Conservation (phyloP, 2,888 invertebrate species). For the Cheilosia variabilis region DNA sequence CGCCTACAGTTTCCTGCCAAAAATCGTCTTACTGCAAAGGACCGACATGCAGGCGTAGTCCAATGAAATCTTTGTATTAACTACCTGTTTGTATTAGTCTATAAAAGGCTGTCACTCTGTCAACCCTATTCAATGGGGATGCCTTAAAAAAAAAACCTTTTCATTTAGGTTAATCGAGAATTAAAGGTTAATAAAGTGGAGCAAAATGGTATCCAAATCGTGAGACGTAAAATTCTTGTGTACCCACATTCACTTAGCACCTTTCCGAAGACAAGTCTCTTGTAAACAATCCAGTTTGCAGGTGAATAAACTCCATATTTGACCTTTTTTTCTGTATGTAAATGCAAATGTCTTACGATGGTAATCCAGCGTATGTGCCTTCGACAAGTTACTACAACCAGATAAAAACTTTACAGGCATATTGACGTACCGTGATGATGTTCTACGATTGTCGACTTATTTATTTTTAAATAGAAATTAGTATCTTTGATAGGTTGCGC, state of each 20-base stretch:
- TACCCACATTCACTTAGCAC: too few species aligned
- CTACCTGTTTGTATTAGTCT: too few species aligned
- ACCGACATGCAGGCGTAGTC: too few species aligned
- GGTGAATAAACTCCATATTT: not conserved
- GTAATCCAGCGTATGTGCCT: not conserved
- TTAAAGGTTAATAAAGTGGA: conserved; percentile 42
- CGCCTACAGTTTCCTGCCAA: too few species aligned
- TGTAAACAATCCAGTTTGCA: too few species aligned
- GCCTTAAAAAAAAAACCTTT: not conserved
- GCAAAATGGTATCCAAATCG: conserved; percentile 12
- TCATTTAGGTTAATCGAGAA: conserved; percentile 47
- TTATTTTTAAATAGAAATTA: conserved; percentile 28
- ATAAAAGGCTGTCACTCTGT: too few species aligned
- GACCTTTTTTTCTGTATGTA: not conserved
- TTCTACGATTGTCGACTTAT: conserved; percentile 13
- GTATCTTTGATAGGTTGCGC: conserved; percentile 4
- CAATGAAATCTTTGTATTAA: too few species aligned
- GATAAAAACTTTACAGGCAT: not conserved
- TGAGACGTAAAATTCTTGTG: not conserved
- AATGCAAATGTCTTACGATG: conserved; percentile 38
- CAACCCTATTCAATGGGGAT: too few species aligned
- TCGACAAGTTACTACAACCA: conserved; percentile 11
- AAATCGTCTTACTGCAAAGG: too few species aligned
- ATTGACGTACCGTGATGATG: not conserved
- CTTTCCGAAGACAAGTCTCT: too few species aligned